Base-by-base conservation (phyloP, 2,797 vertebrate genomes). In the Cuculus canorus region DNA sequence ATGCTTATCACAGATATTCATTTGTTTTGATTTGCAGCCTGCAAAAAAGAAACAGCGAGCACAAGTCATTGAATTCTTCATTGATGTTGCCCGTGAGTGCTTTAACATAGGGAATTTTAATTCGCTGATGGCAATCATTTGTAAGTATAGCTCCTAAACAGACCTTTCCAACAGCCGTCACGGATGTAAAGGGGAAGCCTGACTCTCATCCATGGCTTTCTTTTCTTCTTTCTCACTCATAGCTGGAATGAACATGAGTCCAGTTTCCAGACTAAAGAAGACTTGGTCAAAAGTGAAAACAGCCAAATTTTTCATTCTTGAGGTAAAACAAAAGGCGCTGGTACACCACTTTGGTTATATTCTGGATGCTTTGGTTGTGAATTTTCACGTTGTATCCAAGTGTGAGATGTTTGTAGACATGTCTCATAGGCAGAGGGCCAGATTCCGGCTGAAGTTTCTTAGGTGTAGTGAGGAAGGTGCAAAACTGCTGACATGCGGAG, bases 31-130 rank as follows among this genome's bases (percentile, higher is more conserved):
- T 96, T 95, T 95, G n/a, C 97, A 99, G 99, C 99, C 99, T 2
- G 98, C 98, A 72, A 99, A 99, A 98, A 99, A 99, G 98, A 99
- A 99, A 70, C 99, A 99, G 94, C 88, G 99, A 95, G 99, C 99
- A 0, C 98, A 98, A 82, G 99, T 99, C 95, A 98, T 99, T 1
- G 99, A 99, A 97, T 99, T 99, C 97, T 99, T 99, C 98, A 99
- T 99, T 11, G 99, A 99, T 0, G 99, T 99, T 92, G 99, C 99
- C 88, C 98, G 99, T 19, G 99, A 99, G 96, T 99, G 99, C 94
- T 99, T 99, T 98, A 99, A 99, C 98, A 99, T 99, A 5, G 99
- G 99, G 96, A 99, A 99, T 98, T 99, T 99, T 96, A 99, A 99
- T 97, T 99, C 99, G 4, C 98, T 99, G 91, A 99, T 99, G 99